A percentile compares a stretch with the other conserved stretches of the same genome.
Evolutionary conservation across 2,888 invertebrate genomes (phyloP).

Genomic region (Nomada ruficornis): DNA sequence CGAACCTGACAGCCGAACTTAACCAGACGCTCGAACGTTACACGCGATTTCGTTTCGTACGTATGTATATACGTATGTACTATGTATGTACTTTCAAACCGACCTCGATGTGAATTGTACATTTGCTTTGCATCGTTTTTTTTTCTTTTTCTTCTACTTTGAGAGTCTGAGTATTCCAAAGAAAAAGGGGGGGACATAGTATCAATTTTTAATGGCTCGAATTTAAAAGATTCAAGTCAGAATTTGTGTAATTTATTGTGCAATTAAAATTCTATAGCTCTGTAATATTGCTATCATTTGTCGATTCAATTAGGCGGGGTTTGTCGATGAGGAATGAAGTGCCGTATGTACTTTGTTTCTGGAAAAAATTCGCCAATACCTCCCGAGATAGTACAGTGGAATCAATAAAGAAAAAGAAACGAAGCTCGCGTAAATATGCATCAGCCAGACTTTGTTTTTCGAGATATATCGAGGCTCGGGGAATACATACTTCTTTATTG

Average conservation of each 20-base stretch:
- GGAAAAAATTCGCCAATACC: not conserved
- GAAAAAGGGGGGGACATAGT: no score
- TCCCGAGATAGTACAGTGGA: not conserved
- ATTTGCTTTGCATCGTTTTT: slow-evolving; percentile 6
- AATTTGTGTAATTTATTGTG: no score
- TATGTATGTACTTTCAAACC: slow-evolving; percentile 2
- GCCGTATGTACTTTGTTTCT: not conserved
- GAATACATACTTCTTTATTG: not conserved
- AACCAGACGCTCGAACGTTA: slow-evolving; percentile 73
- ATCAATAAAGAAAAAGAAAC: not conserved
- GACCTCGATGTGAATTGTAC: slow-evolving; percentile 37
- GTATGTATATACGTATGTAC: not conserved
- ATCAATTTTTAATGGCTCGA: no score
- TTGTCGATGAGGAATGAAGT: no score
- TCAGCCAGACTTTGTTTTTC: not conserved
- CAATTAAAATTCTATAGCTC: no score
- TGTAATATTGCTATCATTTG: no score
- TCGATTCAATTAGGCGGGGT: no score
- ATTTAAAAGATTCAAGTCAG: no score
- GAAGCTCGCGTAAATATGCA: not conserved
- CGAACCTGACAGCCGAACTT: slow-evolving; percentile 81
- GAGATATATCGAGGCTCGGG: not conserved
- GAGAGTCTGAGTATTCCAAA: no score
- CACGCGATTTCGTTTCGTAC: slow-evolving; percentile 60
- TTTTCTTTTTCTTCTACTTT: not conserved